These are phyloP conservation scores for Lepidostoma basale DNA, from an alignment of 1,140 invertebrate genomes.

Conservation along the genomic window DNA sequence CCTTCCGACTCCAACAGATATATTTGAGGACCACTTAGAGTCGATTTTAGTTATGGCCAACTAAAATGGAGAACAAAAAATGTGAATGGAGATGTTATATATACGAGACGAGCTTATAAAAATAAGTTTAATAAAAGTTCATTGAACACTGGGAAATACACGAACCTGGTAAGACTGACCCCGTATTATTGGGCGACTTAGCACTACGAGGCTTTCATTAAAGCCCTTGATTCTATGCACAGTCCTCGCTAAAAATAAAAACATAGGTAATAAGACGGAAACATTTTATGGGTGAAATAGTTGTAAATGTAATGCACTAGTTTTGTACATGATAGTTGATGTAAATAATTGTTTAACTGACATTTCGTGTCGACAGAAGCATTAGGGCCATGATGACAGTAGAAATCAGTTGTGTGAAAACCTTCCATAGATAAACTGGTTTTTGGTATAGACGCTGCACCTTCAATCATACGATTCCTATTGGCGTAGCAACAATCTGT, in stretches of 20 bases:
- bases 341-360: too few relatives aligned
- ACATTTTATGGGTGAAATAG: not conserved
- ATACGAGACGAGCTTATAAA: not conserved
- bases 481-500: not conserved
- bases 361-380: too few relatives aligned
- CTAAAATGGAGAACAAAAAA: constrained; percentile 9
- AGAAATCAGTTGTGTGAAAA: constrained; percentile 3
- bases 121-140: not conserved
- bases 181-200: constrained; percentile 26
- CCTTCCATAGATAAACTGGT: not conserved
- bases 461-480: not conserved
- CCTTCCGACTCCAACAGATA: constrained; percentile 32
- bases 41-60: constrained; percentile 32
- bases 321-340: too few relatives aligned
- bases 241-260: constrained; percentile 15
- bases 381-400: constrained; percentile 1
- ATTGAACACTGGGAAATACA: not conserved
- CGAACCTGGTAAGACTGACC: constrained; percentile 37
- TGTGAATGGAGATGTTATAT: not conserved
- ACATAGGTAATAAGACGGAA: too few relatives aligned
- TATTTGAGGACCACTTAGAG: constrained; percentile 21
- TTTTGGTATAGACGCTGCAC: not conserved
- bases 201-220: constrained; percentile 34
- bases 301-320: too few relatives aligned
- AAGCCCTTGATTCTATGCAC: constrained; percentile 27